Percentiles rank a stretch among this genome's conserved stretches.
Conservation (phyloP, 92 coral and sea anemone genomes). For the Blastomussa wellsi region DNA sequence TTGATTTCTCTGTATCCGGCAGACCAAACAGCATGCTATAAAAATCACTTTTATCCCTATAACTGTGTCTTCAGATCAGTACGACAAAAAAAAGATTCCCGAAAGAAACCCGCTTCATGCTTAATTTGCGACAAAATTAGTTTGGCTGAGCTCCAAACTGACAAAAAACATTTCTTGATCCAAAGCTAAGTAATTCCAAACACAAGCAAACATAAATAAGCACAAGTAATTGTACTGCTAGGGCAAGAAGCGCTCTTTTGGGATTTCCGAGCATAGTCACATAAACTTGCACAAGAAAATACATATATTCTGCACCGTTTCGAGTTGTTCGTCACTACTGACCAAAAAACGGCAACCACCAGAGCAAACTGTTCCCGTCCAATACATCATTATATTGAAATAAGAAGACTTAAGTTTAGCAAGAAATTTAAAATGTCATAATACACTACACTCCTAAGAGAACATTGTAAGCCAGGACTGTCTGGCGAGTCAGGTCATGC, state of each 20-base stretch:
- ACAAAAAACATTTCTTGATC: neutral
- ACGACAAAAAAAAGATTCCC: too few relatives aligned
- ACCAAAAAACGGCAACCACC: neutral
- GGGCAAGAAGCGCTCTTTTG: neutral
- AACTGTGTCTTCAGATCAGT: neutral
- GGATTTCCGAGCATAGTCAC: neutral
- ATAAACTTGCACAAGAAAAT: neutral
- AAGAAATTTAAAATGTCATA: neutral
- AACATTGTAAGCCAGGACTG: neutral
- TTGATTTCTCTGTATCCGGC: neutral
- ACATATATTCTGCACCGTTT: neutral
- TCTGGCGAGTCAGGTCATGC: neutral
- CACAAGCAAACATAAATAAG: neutral
- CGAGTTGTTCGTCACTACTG: neutral
- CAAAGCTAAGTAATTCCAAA: neutral
- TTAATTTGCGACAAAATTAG: neutral
- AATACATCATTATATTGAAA: neutral
- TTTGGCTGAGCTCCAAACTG: neutral
- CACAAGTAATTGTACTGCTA: neutral
- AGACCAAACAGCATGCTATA: neutral
- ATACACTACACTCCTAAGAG: neutral
- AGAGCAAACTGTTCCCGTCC: neutral
- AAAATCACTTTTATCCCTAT: neutral
- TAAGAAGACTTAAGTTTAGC: neutral
- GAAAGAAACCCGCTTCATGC: neutral